Conservation (phyloP, 2,888 invertebrate species). For the Eupithecia vulgata region DNA sequence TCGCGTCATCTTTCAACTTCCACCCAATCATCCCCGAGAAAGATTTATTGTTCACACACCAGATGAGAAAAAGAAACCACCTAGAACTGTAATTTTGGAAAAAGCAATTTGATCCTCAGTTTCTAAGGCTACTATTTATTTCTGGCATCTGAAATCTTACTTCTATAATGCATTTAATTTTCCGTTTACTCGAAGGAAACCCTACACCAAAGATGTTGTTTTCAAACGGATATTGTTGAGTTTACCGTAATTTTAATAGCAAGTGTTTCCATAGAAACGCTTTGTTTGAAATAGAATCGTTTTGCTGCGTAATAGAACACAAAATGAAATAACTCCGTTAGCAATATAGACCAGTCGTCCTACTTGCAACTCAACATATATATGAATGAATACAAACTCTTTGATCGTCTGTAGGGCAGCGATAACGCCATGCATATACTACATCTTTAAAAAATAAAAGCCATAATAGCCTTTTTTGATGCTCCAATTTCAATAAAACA, state of each 20-base stretch:
- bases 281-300: constrained; percentile 21
- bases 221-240: constrained; percentile 4
- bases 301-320: neutral
- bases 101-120: neutral
- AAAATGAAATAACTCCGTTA: neutral
- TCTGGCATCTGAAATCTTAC: neutral
- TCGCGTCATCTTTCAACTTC: neutral
- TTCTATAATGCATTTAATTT: constrained; percentile 11
- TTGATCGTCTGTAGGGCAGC: neutral
- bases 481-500: neutral
- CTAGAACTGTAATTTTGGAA: neutral
- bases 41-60: neutral
- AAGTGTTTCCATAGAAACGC: constrained; percentile 3
- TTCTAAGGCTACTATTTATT: neutral
- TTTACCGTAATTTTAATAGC: neutral
- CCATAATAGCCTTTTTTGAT: neutral
- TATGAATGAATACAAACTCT: neutral
- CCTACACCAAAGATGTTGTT: constrained; percentile 26
- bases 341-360: neutral
- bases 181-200: constrained; percentile 34
- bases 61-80: neutral
- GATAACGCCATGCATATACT: neutral
- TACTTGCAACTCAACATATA: no score
- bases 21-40: neutral
- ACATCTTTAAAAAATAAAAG: neutral